phyloP scores from a whole-genome alignment of 2,888 invertebrate species.

The Rotaria sp. region DNA sequence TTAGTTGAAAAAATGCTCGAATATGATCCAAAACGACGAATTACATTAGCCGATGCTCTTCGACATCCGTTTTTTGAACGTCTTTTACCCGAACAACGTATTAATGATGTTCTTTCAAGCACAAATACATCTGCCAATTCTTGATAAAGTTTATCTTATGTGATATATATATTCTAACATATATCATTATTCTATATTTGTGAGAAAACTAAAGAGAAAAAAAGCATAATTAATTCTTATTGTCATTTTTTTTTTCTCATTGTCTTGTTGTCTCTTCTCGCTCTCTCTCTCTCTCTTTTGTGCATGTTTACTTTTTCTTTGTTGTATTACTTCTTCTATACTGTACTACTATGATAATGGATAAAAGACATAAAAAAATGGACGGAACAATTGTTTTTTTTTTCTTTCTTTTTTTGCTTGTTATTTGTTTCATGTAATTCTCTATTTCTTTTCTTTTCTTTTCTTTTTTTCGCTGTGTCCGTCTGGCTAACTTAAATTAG shows the following conservation, averaged over 20 bases:
- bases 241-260: neutral
- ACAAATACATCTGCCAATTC: neutral
- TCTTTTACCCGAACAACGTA: conserved; percentile 2
- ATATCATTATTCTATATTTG: neutral
- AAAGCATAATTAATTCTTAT: neutral
- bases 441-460: neutral
- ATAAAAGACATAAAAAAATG: neutral
- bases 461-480: neutral
- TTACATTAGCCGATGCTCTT: conserved; percentile 32
- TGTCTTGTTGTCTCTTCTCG: too few relatives aligned
- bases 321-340: conserved; percentile 3
- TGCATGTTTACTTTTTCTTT: neutral
- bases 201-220: neutral
- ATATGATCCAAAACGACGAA: conserved; percentile 40
- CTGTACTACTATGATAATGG: neutral
- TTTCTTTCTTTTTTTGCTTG: neutral
- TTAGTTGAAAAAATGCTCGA: conserved; percentile 61
- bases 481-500: neutral
- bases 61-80: conserved; percentile 38
- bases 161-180: conserved; percentile 19
- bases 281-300: neutral
- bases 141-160: neutral
- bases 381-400: conserved; percentile 1
- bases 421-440: conserved; percentile 14
- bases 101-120: neutral